Conservation (phyloP, 1,140 invertebrate species). For the Anadara kagoshimensis region DNA sequence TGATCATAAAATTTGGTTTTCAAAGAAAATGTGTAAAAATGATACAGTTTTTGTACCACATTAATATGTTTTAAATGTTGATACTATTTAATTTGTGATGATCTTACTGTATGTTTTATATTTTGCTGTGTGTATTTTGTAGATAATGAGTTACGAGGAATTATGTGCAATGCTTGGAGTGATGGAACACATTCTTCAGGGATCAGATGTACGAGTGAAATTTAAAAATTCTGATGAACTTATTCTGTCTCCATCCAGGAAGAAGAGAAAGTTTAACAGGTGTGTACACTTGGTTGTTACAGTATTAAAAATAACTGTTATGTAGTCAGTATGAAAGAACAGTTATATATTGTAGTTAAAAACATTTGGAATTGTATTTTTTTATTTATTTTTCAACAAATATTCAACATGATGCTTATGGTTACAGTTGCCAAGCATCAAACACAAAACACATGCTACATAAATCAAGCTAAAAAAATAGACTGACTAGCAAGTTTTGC, state of each 20-base stretch:
- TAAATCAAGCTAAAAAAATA: too few species aligned
- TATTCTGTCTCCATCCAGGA: conserved; percentile 64
- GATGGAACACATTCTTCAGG: conserved; percentile 54
- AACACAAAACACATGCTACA: too few species aligned
- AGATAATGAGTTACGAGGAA: conserved; percentile 64
- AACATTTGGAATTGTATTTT: too few species aligned
- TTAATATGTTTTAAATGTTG: not conserved
- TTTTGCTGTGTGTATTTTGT: conserved; percentile 22
- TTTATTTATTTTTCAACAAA: too few species aligned
- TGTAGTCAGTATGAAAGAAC: not conserved
- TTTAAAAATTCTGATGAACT: conserved; percentile 65
- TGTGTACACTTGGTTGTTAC: conserved; percentile 3
- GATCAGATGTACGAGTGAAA: conserved; percentile 52
- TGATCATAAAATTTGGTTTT: too few species aligned
- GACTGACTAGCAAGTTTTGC: too few species aligned
- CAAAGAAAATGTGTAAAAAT: too few species aligned
- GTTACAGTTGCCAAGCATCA: too few species aligned
- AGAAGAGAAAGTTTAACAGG: conserved; percentile 42
- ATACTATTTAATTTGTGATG: not conserved
- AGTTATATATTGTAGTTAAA: not conserved
- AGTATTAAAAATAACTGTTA: not conserved
- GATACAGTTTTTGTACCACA: too few species aligned
- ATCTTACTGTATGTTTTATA: not conserved
- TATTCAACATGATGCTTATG: too few species aligned
- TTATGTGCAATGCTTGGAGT: conserved; percentile 63